Evolutionary conservation across 2,113 vertebrate genomes (phyloP).

Genomic region (Mixornis gularis): DNA sequence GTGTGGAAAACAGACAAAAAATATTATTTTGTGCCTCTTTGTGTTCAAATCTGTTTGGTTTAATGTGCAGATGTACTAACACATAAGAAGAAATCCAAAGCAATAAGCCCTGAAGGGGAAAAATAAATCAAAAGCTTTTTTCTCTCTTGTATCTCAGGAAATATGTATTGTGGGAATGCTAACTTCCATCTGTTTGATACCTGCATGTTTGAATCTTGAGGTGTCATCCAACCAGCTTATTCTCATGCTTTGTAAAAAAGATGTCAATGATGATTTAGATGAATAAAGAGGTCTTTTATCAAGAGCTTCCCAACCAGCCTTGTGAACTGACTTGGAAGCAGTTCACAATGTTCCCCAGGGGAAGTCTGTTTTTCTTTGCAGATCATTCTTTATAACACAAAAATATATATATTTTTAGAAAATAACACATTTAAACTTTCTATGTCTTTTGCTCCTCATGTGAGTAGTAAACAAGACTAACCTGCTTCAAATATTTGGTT

Average conservation of each 20-base stretch:
- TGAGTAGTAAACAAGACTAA: neutral
- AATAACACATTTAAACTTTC: neutral
- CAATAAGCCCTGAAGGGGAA: neutral
- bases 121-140: neutral
- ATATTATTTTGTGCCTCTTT: neutral
- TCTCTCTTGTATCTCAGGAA: neutral
- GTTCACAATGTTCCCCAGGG: neutral
- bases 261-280: neutral
- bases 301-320: neutral
- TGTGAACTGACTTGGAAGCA: neutral
- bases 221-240: neutral
- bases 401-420: neutral
- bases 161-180: neutral
- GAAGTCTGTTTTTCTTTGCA: neutral
- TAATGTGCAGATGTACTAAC: neutral
- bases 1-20: neutral
- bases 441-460: neutral
- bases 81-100: constrained; percentile 10
- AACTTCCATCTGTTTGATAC: constrained; percentile 6
- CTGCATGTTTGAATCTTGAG: neutral
- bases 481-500: neutral
- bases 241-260: neutral
- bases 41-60: neutral
- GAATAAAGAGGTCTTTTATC: neutral
- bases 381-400: neutral